These are phyloP conservation scores for Paracentrotus lividus DNA, from an alignment of 53 echinoderm and acorn worm genomes.

Conservation along the genomic window DNA sequence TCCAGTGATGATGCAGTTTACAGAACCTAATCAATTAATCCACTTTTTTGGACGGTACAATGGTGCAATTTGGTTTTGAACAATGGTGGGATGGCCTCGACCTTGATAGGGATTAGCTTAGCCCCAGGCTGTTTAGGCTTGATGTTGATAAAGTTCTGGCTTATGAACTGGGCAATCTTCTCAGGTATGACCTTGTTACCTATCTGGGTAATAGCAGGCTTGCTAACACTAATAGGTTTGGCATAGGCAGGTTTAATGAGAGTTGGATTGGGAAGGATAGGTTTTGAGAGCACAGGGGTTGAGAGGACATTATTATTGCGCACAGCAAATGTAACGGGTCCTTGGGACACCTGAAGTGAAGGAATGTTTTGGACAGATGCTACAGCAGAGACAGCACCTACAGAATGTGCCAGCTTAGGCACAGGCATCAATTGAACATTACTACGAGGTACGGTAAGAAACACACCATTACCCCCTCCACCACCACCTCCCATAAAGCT, in stretches of 20 bases:
- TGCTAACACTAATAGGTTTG: not conserved
- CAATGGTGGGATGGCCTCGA: slow-evolving; percentile 12
- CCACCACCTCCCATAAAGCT: not conserved
- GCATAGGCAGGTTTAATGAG: not conserved
- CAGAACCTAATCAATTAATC: slow-evolving; percentile 7
- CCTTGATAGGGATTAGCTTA: slow-evolving; percentile 2
- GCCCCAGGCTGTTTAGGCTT: slow-evolving; percentile 27
- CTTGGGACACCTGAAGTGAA: not conserved
- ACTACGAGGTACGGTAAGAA: not conserved
- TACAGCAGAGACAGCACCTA: slow-evolving; percentile 63
- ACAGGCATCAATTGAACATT: slow-evolving; percentile 23
- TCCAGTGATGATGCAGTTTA: slow-evolving; percentile 1
- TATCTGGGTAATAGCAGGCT: not conserved
- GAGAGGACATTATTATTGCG: not conserved
- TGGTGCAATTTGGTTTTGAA: not conserved
- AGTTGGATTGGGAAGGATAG: not conserved
- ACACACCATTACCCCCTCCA: not conserved
- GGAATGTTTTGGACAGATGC: slow-evolving; percentile 63
- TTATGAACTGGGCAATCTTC: slow-evolving; percentile 35
- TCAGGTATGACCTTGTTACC: slow-evolving; percentile 7
- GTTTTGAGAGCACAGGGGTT: slow-evolving; percentile 23
- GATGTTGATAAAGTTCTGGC: slow-evolving; percentile 53
- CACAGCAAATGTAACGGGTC: not conserved
- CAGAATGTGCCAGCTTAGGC: slow-evolving; percentile 62
- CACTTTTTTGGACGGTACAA: not conserved